Base-by-base conservation (phyloP, 2,888 invertebrate species). In the Aleiodes alternator region DNA sequence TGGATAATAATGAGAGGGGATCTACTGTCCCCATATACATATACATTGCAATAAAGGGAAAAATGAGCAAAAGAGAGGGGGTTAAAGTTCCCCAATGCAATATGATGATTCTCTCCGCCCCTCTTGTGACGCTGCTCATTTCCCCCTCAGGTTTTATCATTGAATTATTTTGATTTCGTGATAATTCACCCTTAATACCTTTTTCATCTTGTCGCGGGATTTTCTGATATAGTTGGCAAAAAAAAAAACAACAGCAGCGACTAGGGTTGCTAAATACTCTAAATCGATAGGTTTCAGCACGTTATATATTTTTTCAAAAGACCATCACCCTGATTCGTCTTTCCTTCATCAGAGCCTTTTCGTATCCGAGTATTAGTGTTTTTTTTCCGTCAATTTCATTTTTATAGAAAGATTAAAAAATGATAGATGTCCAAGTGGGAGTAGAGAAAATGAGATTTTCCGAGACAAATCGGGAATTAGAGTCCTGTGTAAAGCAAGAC, bases 161-260 rank as follows among this genome's bases (percentile, higher is more conserved):
- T 87, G 88, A 88, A 88, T 88, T 88, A 88, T 88, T 88, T 87
- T 88, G 86, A 88, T 88, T 88, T 86, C 83, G 80, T 82, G 89
- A 88, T 88, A 88, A 89, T 88, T 88, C 87, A 84, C 84, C 86
- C 85, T 84, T 86, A 86, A 88, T 85, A 83, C 84, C 82, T 73
- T 79, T 78, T 82, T 82, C 81, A 79, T 59, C 29, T 57, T 55
- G 34, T 56, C 12, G 29, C 43, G 9, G 61, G 43, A 38, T 14
- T 38, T 48, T 64, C 64, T 9, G 64, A 43, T 48, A 38, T n/a
- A 64, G 43, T 48, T 23, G 9, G 23, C 2, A 3, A 34, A 34
- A 6, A 34, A 31, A 6, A 6, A 34, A 34, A 64, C 43, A 59
- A 64, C 43, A 64, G 14, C 64, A 64, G 48, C 29, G 11, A 68